Conservation (phyloP, 2,113 vertebrate species). For the Cyrtonyx montezumae region DNA sequence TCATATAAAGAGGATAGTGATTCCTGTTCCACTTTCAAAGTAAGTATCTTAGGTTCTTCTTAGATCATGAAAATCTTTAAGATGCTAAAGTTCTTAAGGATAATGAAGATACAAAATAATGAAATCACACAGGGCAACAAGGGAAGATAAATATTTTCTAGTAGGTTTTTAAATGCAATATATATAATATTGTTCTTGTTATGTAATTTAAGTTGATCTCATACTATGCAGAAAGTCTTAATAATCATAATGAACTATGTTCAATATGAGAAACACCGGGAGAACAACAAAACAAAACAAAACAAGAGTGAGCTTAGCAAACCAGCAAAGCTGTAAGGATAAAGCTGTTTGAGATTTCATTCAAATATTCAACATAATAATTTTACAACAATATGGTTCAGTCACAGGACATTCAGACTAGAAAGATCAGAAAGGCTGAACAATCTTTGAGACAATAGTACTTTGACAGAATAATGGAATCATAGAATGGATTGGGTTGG, state of each 20-base stretch:
- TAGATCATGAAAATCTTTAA: background rate
- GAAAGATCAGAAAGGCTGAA: background rate
- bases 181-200: background rate
- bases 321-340: accelerated
- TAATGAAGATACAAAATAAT: background rate
- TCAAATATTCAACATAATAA: background rate
- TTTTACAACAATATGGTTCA: accelerated
- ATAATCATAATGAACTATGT: background rate
- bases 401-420: background rate
- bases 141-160: background rate
- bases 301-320: background rate
- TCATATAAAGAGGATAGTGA: background rate
- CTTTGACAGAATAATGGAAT: too few relatives aligned
- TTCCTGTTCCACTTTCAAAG: background rate
- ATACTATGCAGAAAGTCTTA: background rate
- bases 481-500: too few relatives aligned
- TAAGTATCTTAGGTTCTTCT: background rate
- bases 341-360: background rate
- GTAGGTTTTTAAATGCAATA: background rate
- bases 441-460: background rate
- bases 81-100: background rate
- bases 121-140: background rate
- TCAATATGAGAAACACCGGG: background rate
- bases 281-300: too few relatives aligned
- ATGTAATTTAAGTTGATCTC: background rate